Percentiles rank a stretch among this genome's conserved stretches.
These are phyloP conservation scores for Callocephalon fimbriatum DNA, from an alignment of 2,113 vertebrate genomes.

Conservation along the genomic window DNA sequence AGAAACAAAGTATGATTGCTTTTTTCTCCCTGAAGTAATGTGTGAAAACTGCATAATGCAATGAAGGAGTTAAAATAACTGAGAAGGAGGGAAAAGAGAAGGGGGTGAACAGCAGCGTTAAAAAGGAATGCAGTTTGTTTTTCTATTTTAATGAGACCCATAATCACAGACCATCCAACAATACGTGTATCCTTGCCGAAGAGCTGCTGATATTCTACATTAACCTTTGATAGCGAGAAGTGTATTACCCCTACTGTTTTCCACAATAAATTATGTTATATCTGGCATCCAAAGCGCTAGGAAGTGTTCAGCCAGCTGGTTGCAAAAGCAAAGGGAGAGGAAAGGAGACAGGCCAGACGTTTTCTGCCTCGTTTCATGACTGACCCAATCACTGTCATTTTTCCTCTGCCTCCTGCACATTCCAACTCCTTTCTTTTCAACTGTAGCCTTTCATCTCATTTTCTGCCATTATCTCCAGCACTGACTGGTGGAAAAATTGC, in stretches of 20 bases:
- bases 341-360: neutral
- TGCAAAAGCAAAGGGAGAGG: neutral
- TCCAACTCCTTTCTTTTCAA: neutral
- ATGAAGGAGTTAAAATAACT: constrained; percentile 23
- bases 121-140: neutral
- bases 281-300: constrained; percentile 6
- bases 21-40: neutral
- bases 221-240: constrained; percentile 8
- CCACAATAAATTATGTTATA: constrained; percentile 45
- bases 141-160: neutral
- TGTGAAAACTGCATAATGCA: neutral
- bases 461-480: neutral
- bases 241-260: constrained; percentile 12
- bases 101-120: neutral
- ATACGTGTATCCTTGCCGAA: neutral
- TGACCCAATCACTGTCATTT: fast-evolving
- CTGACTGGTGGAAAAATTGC: neutral
- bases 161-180: neutral
- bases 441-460: neutral
- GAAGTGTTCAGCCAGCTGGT: constrained; percentile 50
- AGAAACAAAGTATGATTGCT: neutral
- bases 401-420: neutral
- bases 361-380: neutral
- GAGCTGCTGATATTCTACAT: constrained; percentile 35
- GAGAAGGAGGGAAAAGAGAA: neutral